Conservation (phyloP, 2,113 vertebrate species). For the Peucedramus taeniatus region DNA sequence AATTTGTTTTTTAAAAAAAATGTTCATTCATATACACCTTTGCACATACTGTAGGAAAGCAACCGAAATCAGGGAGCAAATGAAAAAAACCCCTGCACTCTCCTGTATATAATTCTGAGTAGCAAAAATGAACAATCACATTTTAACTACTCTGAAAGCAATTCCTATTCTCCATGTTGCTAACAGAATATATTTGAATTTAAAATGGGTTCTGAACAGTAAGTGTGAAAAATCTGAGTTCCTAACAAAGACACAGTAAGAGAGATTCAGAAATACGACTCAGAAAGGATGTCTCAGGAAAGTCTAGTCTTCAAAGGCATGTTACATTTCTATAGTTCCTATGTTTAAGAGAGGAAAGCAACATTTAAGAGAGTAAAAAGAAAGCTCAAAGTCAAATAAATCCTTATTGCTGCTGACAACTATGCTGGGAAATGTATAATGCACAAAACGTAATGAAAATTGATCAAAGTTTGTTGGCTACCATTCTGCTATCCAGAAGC, state of each 20-base stretch:
- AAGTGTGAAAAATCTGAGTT: neutral
- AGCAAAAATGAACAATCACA: neutral
- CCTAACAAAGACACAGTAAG: neutral
- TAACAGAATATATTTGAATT: neutral
- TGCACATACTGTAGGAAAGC: neutral
- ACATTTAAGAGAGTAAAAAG: neutral
- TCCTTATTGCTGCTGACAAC: neutral
- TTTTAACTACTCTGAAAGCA: neutral
- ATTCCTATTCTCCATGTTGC: neutral
- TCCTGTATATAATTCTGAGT: neutral
- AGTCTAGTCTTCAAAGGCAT: neutral
- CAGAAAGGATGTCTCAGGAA: neutral
- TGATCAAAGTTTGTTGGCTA: neutral
- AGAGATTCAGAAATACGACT: neutral
- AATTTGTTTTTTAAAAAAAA: neutral
- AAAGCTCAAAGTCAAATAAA: conserved; percentile 27
- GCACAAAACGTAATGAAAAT: neutral
- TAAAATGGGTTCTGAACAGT: neutral
- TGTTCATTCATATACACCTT: neutral
- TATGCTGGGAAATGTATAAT: neutral
- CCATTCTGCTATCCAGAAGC: neutral
- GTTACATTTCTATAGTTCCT: neutral
- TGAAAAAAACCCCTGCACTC: neutral
- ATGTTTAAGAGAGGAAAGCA: neutral
- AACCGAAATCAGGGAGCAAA: neutral